A percentile compares a stretch with the other conserved stretches of the same genome.
Evolutionary conservation across 2,113 vertebrate species (phyloP).

Genomic region (Noturus placidus): DNA sequence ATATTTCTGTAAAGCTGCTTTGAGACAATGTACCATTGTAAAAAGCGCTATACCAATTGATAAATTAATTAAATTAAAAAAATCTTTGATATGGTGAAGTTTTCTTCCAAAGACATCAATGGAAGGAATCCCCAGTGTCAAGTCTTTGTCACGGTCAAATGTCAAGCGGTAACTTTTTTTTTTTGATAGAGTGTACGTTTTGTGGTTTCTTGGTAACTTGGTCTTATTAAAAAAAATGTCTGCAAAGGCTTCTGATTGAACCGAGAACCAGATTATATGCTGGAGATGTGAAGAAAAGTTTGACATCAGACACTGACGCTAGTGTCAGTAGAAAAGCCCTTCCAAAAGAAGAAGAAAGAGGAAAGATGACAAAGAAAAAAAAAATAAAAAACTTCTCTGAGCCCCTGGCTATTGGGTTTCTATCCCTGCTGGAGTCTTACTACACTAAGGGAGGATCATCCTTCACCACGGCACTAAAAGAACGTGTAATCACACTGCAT

Average conservation of each 20-base stretch:
- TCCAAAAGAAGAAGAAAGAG: not conserved
- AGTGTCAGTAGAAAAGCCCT: not conserved
- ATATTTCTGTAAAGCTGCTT: too few relatives aligned
- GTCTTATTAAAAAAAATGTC: too few relatives aligned
- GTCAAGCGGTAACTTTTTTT: too few relatives aligned
- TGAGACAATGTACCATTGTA: too few relatives aligned
- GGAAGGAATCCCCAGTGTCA: not conserved
- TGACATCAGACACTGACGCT: not conserved
- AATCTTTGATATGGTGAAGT: too few relatives aligned
- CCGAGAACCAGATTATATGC: not conserved
- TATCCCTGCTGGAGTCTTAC: not conserved
- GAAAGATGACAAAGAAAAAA: not conserved
- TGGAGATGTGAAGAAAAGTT: not conserved
- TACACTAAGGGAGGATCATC: slow-evolving; percentile 25
- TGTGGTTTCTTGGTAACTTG: too few relatives aligned
- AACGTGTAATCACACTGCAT: slow-evolving; percentile 2
- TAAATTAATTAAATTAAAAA: too few relatives aligned
- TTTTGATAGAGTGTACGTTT: not conserved
- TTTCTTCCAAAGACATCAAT: not conserved
- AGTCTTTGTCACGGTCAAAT: not conserved
- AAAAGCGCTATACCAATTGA: too few relatives aligned
- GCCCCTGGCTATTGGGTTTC: slow-evolving; percentile 17
- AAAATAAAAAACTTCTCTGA: slow-evolving; percentile 3
- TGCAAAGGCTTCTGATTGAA: not conserved
- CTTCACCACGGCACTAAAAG: slow-evolving; percentile 15